These are phyloP conservation scores for Leucania comma DNA, from an alignment of 2,888 invertebrate genomes.

Conservation along the genomic window DNA sequence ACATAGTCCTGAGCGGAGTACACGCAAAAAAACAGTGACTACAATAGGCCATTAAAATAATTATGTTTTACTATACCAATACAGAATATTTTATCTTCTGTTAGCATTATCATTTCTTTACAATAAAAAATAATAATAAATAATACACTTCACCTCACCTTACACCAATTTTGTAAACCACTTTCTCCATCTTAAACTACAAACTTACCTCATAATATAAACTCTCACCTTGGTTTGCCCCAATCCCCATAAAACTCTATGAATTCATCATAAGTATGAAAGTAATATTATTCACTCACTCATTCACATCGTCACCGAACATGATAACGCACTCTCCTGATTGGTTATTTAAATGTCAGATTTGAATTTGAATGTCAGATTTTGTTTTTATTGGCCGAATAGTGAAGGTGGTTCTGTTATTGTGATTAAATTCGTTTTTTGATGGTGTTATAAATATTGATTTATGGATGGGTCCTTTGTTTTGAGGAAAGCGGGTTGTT, in stretches of 20 bases:
- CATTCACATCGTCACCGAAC: slow-evolving; percentile 33
- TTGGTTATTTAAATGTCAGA: slow-evolving; percentile 41
- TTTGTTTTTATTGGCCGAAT: slow-evolving; percentile 48
- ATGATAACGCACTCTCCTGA: slow-evolving; percentile 45
- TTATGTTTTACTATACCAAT: too few relatives aligned
- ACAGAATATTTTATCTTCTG: too few relatives aligned
- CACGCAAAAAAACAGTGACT: too few relatives aligned
- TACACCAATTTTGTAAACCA: slow-evolving; percentile 3
- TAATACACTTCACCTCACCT: slow-evolving; percentile 1
- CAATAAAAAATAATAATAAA: background rate
- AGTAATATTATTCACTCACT: slow-evolving; percentile 12
- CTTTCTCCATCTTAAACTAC: slow-evolving; percentile 21
- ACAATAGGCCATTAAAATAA: too few relatives aligned
- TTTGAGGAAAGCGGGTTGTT: background rate
- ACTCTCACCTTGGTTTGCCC: slow-evolving; percentile 39
- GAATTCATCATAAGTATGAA: slow-evolving; percentile 36
- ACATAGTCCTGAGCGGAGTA: too few relatives aligned
- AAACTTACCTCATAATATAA: slow-evolving; percentile 32
- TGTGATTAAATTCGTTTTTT: slow-evolving; percentile 32
- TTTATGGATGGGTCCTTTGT: slow-evolving; percentile 16
- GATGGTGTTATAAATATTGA: slow-evolving; percentile 41
- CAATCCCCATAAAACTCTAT: slow-evolving; percentile 37
- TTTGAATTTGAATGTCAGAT: slow-evolving; percentile 40
- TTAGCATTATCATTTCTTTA: background rate
- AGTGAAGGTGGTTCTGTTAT: slow-evolving; percentile 32